Conservation (phyloP, 2,797 vertebrate genomes). For the Enteromius treurensis region DNA sequence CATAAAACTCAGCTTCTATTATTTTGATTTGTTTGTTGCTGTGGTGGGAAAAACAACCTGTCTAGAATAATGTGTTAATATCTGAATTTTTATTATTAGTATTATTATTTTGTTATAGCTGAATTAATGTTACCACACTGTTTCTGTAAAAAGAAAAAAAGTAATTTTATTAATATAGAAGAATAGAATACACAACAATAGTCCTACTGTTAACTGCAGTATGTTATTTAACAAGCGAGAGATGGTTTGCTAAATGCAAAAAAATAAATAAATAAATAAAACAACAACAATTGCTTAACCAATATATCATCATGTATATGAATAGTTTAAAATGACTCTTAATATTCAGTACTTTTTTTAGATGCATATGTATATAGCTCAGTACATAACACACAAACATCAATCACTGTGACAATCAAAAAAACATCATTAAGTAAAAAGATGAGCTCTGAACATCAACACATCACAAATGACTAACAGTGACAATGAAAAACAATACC, state of each 20-base stretch:
- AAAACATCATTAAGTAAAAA: slow-evolving; percentile 16
- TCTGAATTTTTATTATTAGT: background rate
- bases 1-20: background rate
- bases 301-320: background rate
- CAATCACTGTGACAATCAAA: background rate
- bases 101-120: too few relatives aligned
- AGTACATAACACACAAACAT: slow-evolving; percentile 2
- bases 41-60: background rate
- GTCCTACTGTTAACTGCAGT: background rate
- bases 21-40: background rate
- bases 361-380: background rate
- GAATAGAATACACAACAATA: background rate
- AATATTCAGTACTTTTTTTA: background rate
- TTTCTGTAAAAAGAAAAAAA: background rate
- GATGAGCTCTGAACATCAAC: background rate
- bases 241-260: background rate
- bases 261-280: background rate
- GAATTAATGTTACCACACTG: background rate
- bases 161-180: background rate
- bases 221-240: background rate
- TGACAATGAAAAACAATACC: background rate
- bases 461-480: background rate
- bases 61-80: background rate
- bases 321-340: background rate
- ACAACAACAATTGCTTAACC: background rate